Conservation (phyloP, 2,888 invertebrate genomes). For the Microplitis manilae region DNA sequence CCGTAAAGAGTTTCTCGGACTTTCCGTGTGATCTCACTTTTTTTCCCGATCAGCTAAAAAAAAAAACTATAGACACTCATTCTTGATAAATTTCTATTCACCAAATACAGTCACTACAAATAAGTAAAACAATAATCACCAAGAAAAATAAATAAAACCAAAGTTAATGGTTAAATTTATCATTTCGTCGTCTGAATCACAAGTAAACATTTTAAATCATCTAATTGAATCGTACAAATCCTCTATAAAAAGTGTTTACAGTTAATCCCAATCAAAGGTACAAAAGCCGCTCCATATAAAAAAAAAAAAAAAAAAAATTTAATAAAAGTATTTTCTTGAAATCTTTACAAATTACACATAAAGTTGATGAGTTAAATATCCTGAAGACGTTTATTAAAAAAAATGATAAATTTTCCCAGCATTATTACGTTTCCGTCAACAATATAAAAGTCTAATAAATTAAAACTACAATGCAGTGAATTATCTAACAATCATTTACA, state of each 20-base stretch:
- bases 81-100: not conserved
- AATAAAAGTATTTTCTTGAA: not conserved
- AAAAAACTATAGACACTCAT: not conserved
- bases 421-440: not conserved
- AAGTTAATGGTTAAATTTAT: not conserved
- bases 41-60: not conserved
- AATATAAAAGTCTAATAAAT: not conserved
- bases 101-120: not conserved
- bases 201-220: constrained; percentile 5
- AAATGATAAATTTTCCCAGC: not conserved
- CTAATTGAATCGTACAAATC: constrained; percentile 24
- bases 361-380: not conserved
- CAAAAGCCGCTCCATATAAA: not conserved
- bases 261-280: constrained; percentile 19
- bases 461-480: not conserved
- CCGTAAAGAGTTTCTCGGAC: constrained; percentile 34
- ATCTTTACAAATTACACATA: constrained; percentile 1
- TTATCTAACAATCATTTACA: not conserved
- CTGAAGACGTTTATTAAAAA: not conserved
- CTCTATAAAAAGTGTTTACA: constrained; percentile 15
- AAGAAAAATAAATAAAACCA: not conserved
- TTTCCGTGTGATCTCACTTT: constrained; percentile 33
- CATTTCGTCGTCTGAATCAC: no score
- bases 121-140: not conserved
- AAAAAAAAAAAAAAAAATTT: no score